phyloP scores from a whole-genome alignment of 2,113 vertebrate species.

The Cyphomyrus discorhynchus region DNA sequence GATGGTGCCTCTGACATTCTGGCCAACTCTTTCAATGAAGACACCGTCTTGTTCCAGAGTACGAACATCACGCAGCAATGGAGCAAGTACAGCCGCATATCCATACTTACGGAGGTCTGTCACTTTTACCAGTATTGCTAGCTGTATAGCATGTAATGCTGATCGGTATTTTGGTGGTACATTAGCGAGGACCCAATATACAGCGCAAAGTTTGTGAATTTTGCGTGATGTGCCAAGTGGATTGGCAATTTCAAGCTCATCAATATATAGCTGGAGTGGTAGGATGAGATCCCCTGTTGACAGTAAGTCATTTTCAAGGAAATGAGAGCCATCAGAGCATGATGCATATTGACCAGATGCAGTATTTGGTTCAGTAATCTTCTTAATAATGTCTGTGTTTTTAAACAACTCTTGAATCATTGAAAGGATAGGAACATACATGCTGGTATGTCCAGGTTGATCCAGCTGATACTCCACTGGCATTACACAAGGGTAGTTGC shows the following conservation, averaged over 20 bases:
- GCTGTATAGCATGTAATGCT: background rate
- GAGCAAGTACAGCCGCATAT: background rate
- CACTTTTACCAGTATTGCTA: background rate
- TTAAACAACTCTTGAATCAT: slow-evolving; percentile 35
- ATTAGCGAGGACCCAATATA: background rate
- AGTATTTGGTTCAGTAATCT: slow-evolving; percentile 15
- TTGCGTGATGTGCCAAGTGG: slow-evolving; percentile 1
- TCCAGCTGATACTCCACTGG: slow-evolving; percentile 29
- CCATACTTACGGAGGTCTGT: background rate
- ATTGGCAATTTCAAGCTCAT: background rate
- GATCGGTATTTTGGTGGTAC: background rate
- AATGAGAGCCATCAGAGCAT: slow-evolving; percentile 25
- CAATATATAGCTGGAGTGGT: background rate
- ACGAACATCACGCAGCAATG: background rate
- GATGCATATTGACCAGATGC: slow-evolving; percentile 14
- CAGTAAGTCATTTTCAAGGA: slow-evolving; percentile 23
- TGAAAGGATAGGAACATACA: slow-evolving; percentile 37
- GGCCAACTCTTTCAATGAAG: slow-evolving; percentile 4
- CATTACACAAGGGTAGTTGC: slow-evolving; percentile 25
- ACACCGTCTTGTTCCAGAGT: slow-evolving; percentile 12
- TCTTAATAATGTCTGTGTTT: slow-evolving; percentile 30
- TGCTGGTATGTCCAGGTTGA: slow-evolving; percentile 18
- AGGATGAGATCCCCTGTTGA: background rate
- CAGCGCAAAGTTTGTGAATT: background rate
- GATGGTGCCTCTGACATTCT: background rate